phyloP scores from a whole-genome alignment of 2,113 vertebrate species.

The Bungarus multicinctus region DNA sequence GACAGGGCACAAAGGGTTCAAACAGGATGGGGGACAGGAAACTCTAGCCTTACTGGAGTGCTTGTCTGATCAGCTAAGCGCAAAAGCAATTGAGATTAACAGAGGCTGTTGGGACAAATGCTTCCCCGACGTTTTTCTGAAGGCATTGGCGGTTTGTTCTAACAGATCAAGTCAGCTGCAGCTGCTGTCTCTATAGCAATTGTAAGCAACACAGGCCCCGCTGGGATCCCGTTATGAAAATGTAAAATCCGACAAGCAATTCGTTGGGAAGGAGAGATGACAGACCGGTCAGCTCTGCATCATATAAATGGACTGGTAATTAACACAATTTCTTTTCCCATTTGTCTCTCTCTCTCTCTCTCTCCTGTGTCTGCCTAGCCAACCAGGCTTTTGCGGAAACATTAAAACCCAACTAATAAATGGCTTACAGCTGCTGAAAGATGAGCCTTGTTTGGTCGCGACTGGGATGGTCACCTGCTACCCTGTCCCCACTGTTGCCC shows the following conservation, averaged over 20 bases:
- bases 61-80: slow-evolving; percentile 67
- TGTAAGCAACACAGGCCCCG: slow-evolving; percentile 20
- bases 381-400: slow-evolving; percentile 3
- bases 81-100: slow-evolving; percentile 75
- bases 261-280: slow-evolving; percentile 34
- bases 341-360: slow-evolving; percentile 45
- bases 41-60: slow-evolving; percentile 5
- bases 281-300: slow-evolving; percentile 47
- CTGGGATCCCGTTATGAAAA: slow-evolving; percentile 45
- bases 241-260: slow-evolving; percentile 28
- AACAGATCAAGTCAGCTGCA: slow-evolving; percentile 58
- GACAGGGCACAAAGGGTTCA: background rate
- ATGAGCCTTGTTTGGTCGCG: slow-evolving; percentile 16
- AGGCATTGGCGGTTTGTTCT: slow-evolving; percentile 55
- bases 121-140: slow-evolving; percentile 61
- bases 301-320: slow-evolving; percentile 52
- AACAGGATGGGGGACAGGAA: background rate
- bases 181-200: slow-evolving; percentile 65
- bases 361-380: background rate
- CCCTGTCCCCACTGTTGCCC: background rate
- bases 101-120: slow-evolving; percentile 63
- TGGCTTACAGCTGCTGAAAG: slow-evolving; percentile 63
- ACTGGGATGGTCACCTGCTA: background rate
- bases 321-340: slow-evolving; percentile 5
- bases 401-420: slow-evolving; percentile 49